Conservation (phyloP, 2,797 vertebrate genomes). For the Echiichthys vipera region DNA sequence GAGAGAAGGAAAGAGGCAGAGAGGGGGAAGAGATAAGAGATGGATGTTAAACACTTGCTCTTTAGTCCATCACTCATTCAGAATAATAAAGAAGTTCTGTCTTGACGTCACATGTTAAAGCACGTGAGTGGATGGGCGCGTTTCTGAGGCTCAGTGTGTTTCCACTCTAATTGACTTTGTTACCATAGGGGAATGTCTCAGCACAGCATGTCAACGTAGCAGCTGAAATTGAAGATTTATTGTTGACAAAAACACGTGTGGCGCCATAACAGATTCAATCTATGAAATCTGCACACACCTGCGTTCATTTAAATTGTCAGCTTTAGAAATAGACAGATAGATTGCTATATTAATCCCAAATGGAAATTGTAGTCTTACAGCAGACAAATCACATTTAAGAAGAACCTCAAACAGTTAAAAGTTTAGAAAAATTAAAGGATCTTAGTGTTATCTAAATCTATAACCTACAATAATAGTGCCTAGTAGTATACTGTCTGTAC, state of each 20-base stretch:
- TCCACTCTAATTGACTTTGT: conserved; percentile 67
- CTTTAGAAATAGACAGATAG: not conserved
- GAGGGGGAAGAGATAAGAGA: conserved; percentile 35
- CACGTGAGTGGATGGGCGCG: conserved; percentile 10
- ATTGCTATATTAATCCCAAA: not conserved
- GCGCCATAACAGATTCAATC: not conserved
- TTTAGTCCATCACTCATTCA: conserved; percentile 47
- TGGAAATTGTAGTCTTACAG: not conserved
- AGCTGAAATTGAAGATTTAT: conserved; percentile 30
- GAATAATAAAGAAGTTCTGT: conserved; percentile 32
- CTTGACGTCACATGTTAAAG: conserved; percentile 35
- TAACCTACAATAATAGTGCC: not conserved
- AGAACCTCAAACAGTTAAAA: not conserved
- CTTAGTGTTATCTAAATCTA: not conserved
- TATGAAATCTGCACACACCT: not conserved
- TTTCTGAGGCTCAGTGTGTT: conserved; percentile 48
- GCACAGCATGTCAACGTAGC: conserved; percentile 38
- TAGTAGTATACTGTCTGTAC: not conserved
- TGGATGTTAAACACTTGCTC: conserved; percentile 42
- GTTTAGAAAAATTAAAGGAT: not conserved
- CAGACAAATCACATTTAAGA: not conserved
- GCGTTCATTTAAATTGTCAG: conserved; percentile 5
- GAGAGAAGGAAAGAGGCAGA: conserved; percentile 8
- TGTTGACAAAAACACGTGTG: conserved; percentile 11
- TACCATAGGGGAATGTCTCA: conserved; percentile 59